Evolutionary conservation across 2,113 vertebrate genomes (phyloP), one percentile per base, ranked within the genome.

Genomic region (Gadus chalcogrammus): DNA sequence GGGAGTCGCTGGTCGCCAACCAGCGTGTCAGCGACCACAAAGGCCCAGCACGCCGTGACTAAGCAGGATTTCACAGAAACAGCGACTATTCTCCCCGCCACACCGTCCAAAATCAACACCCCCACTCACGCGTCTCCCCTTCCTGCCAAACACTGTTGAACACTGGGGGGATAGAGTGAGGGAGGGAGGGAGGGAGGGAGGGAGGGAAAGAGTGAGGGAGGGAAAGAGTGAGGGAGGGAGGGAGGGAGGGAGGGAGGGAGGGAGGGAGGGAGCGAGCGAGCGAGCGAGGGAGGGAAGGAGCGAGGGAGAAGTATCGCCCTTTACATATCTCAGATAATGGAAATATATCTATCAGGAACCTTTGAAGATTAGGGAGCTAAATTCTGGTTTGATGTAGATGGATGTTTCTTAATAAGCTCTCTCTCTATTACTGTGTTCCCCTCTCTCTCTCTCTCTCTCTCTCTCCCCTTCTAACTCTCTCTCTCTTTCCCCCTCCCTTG

Each of bases 11-110:
- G 64, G 69, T 71, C 80, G 65, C 73, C 74, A 82, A 84, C 79
- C 82, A 60, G 59, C 76, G 59, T 83, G 76, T 81, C 78, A 52
- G 69, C 73, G 77, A 66, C 80, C 82, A 83, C 78, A 72, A 69
- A 81, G 55, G 60, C 67, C 61, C 76, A 82, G 80, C 70, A 72
- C 70, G 74, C 71, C 66, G 76, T 80, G 76, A 78, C 83, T 70
- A 83, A 85, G 74, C 64, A 67, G 62, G 72, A 85, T 87, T 87
- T 88, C 72, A 83, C 78, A 77, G 64, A 71, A 72, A 82, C 82
- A 76, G 68, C 75, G 69, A 79, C 74, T 81, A 70, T 79, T 84
- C 66, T 80, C 38, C 73, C 73, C 64, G 79, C 35, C 73, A 55
- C 72, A 79, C 31, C 56, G 61, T 1, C 53, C 62, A 72, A 76